These are phyloP conservation scores for Chirona hameri DNA, from an alignment of 2,888 invertebrate species.

Conservation along the genomic window DNA sequence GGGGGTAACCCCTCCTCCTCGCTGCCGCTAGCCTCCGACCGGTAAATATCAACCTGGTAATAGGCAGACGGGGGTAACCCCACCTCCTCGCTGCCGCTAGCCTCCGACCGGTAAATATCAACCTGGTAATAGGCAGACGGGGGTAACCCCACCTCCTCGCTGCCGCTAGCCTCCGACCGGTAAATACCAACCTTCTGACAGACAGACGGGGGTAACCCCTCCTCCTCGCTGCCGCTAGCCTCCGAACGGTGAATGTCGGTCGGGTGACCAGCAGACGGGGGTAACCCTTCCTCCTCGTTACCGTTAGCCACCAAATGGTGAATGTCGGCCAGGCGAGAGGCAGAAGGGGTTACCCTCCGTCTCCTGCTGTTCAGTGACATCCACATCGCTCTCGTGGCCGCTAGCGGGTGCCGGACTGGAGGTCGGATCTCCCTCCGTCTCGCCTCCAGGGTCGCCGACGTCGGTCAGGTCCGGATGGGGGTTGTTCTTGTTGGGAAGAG, in stretches of 20 bases:
- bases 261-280: too few species aligned
- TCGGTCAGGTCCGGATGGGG: constrained; percentile 93
- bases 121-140: too few species aligned
- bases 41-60: background rate
- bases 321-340: background rate
- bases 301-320: background rate
- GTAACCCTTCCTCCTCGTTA: background rate
- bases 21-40: background rate
- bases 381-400: background rate
- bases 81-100: background rate
- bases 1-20: too few species aligned
- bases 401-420: background rate
- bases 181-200: background rate
- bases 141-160: too few species aligned
- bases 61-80: too few species aligned
- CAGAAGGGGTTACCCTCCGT: background rate
- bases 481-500: constrained; percentile 92
- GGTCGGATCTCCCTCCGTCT: constrained; percentile 26
- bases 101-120: background rate
- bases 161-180: background rate
- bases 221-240: background rate
- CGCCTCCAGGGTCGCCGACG: constrained; percentile 34
- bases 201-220: too few species aligned
- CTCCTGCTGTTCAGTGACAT: background rate
- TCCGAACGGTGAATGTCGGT: background rate